Percentiles rank a stretch among this genome's conserved stretches.
phyloP scores from a whole-genome alignment of 2,113 vertebrate species.

The Cromileptes altivelis region DNA sequence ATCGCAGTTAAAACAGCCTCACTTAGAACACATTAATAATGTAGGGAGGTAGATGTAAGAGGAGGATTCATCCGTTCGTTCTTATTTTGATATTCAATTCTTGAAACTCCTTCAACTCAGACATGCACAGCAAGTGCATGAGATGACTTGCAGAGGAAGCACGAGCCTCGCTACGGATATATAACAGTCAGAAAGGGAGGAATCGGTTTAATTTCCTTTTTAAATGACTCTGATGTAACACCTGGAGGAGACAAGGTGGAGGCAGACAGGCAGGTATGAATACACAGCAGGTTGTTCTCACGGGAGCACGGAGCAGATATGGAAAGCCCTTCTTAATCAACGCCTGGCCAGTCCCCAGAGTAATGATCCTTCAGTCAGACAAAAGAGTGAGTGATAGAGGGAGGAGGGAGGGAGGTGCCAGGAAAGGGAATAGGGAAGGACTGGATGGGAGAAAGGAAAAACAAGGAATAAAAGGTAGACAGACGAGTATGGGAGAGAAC shows the following conservation, averaged over 20 bases:
- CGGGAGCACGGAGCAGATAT: conserved; percentile 48
- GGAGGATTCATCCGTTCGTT: conserved; percentile 21
- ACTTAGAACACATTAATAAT: conserved; percentile 77
- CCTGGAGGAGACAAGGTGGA: conserved; percentile 37
- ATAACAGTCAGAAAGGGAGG: background rate
- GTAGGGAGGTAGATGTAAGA: conserved; percentile 35
- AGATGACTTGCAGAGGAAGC: background rate
- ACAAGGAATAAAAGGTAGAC: background rate
- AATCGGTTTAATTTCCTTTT: conserved; percentile 24
- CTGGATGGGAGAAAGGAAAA: background rate
- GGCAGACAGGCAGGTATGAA: conserved; percentile 44
- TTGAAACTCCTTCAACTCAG: conserved; percentile 9
- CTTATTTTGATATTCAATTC: conserved; percentile 55
- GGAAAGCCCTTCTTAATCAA: conserved; percentile 68
- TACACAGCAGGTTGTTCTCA: conserved; percentile 58
- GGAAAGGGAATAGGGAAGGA: background rate
- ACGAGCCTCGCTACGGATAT: background rate
- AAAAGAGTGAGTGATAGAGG: conserved; percentile 14
- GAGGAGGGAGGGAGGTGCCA: background rate
- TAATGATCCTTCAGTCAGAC: conserved; percentile 45
- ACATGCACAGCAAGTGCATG: background rate
- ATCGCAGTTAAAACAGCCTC: conserved; percentile 59
- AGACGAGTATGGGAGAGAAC: background rate
- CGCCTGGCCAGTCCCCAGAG: conserved; percentile 44
- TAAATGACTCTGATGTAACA: conserved; percentile 50